A percentile compares a stretch with the other conserved stretches of the same genome.
phyloP scores from a whole-genome alignment of 2,888 invertebrate species.

The Calameuta idolon region DNA sequence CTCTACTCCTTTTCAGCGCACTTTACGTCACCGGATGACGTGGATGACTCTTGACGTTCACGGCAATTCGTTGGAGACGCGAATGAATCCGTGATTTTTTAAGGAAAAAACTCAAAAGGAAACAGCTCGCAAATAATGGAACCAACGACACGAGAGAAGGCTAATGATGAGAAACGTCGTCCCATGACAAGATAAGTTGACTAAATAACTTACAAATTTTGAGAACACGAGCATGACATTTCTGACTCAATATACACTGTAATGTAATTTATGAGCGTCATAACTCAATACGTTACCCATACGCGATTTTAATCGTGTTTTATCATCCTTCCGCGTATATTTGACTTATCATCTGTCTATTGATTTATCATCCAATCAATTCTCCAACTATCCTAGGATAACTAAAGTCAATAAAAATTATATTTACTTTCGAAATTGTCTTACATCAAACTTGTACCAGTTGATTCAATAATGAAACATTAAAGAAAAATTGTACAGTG shows the following conservation, averaged over 20 bases:
- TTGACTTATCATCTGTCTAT: not conserved
- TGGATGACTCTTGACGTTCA: not conserved
- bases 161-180: not conserved
- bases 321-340: not conserved
- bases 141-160: not conserved
- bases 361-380: not conserved
- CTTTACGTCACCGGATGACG: not conserved
- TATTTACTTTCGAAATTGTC: not conserved
- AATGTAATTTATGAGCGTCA: not conserved
- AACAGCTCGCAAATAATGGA: not conserved
- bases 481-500: too few relatives aligned
- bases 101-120: not conserved
- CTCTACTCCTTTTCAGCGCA: not conserved
- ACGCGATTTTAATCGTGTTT: not conserved
- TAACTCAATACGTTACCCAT: not conserved
- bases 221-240: not conserved
- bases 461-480: not conserved
- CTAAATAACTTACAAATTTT: too few relatives aligned
- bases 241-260: not conserved
- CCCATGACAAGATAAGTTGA: too few relatives aligned
- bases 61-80: not conserved
- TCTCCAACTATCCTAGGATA: not conserved
- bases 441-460: not conserved
- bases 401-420: not conserved
- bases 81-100: not conserved